Conservation (phyloP, 2,113 vertebrate genomes). For the Dicrurus megarhynchus region DNA sequence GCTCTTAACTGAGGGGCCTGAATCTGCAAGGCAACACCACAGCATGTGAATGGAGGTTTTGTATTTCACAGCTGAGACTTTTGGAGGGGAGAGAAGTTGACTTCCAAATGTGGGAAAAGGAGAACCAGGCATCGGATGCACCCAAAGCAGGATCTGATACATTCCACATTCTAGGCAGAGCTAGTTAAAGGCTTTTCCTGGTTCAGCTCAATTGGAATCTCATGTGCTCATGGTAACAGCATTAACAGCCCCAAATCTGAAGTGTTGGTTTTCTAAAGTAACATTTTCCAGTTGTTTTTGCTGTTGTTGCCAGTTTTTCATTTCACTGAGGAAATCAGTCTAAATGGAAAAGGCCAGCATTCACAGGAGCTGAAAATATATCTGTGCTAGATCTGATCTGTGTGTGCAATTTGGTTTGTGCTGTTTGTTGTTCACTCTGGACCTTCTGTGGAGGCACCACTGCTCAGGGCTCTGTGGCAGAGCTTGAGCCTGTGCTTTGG, state of each 20-base stretch:
- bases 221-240: background rate
- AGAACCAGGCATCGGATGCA: background rate
- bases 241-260: background rate
- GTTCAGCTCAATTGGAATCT: background rate
- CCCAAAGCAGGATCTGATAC: background rate
- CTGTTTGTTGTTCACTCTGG: background rate
- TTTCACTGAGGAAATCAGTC: background rate
- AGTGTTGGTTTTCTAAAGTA: background rate
- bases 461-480: accelerated
- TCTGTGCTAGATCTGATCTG: background rate
- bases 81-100: background rate
- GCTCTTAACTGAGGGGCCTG: background rate
- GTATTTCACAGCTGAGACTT: background rate
- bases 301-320: background rate
- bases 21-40: background rate
- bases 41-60: background rate
- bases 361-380: background rate
- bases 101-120: background rate
- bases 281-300: background rate
- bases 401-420: accelerated
- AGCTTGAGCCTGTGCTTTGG: background rate
- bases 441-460: background rate
- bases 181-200: background rate
- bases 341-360: background rate
- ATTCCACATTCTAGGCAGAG: background rate